Percentiles rank a stretch among this genome's conserved stretches.
These are phyloP conservation scores for Plectrocnemia conspersa DNA, from an alignment of 1,140 invertebrate genomes.

Conservation along the genomic window DNA sequence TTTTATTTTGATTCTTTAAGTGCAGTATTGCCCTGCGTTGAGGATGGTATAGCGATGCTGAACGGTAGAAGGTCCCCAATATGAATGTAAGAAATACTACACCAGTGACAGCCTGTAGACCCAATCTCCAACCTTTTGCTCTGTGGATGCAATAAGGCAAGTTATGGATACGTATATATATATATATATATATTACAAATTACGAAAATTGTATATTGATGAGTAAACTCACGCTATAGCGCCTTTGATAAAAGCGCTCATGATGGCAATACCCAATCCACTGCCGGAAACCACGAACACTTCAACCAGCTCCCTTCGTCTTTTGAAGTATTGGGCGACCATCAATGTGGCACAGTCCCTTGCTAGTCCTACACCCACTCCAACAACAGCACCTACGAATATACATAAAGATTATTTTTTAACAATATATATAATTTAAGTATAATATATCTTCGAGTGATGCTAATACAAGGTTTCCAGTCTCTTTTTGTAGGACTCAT, in stretches of 20 bases:
- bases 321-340: conserved; percentile 88
- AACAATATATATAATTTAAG: too few species aligned
- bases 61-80: conserved; percentile 82
- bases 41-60: conserved; percentile 84
- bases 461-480: too few species aligned
- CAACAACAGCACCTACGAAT: conserved; percentile 56
- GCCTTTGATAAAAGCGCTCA: conserved; percentile 74
- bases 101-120: conserved; percentile 80
- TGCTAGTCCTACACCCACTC: conserved; percentile 78
- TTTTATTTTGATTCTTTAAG: conserved; percentile 75
- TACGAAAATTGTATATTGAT: not conserved
- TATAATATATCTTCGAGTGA: too few species aligned
- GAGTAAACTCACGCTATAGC: conserved; percentile 66
- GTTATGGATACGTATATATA: not conserved
- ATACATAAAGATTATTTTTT: not conserved
- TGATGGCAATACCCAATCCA: conserved; percentile 76
- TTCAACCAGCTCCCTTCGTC: conserved; percentile 78
- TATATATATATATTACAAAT: not conserved
- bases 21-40: conserved; percentile 83
- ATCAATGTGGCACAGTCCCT: conserved; percentile 81
- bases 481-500: too few species aligned
- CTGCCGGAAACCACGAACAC: conserved; percentile 81
- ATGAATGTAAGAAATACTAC: conserved; percentile 80
- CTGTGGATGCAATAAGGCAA: conserved; percentile 49
- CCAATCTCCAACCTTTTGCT: conserved; percentile 81